These are phyloP conservation scores for Scomber scombrus DNA, from an alignment of 2,113 vertebrate species.

Conservation along the genomic window DNA sequence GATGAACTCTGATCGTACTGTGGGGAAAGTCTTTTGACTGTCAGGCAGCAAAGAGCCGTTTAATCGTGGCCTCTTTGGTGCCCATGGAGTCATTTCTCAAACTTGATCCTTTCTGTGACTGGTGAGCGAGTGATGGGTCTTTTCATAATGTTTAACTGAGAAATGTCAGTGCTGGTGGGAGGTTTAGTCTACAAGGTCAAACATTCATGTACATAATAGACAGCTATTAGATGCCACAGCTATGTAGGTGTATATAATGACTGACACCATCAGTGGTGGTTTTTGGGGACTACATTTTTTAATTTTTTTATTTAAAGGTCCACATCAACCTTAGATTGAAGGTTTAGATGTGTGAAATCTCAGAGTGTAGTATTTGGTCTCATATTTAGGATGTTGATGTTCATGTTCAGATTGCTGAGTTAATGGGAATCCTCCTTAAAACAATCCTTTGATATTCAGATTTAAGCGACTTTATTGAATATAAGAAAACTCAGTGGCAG, in stretches of 20 bases:
- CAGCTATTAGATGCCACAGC: background rate
- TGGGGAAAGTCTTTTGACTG: slow-evolving; percentile 34
- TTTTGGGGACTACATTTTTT: background rate
- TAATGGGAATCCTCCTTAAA: slow-evolving; percentile 11
- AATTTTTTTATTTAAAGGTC: background rate
- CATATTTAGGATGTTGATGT: slow-evolving; percentile 18
- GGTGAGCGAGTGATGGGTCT: background rate
- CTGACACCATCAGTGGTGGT: background rate
- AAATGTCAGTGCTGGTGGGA: slow-evolving; percentile 8
- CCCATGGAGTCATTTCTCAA: slow-evolving; percentile 58
- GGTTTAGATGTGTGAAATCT: slow-evolving; percentile 14
- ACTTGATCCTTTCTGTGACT: slow-evolving; percentile 58
- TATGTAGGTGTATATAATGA: background rate
- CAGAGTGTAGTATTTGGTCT: background rate
- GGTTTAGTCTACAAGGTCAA: background rate
- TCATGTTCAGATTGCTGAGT: slow-evolving; percentile 35
- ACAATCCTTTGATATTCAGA: slow-evolving; percentile 31
- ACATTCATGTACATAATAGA: slow-evolving; percentile 8
- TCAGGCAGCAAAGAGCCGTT: slow-evolving; percentile 10
- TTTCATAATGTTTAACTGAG: slow-evolving; percentile 11
- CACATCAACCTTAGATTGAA: slow-evolving; percentile 13
- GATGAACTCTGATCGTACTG: slow-evolving; percentile 53
- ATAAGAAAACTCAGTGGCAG: slow-evolving; percentile 1
- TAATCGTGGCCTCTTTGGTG: slow-evolving; percentile 1
- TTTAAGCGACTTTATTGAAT: slow-evolving; percentile 4